Evolutionary conservation across 2,113 vertebrate species (phyloP).

Genomic region (Cairina moschata): DNA sequence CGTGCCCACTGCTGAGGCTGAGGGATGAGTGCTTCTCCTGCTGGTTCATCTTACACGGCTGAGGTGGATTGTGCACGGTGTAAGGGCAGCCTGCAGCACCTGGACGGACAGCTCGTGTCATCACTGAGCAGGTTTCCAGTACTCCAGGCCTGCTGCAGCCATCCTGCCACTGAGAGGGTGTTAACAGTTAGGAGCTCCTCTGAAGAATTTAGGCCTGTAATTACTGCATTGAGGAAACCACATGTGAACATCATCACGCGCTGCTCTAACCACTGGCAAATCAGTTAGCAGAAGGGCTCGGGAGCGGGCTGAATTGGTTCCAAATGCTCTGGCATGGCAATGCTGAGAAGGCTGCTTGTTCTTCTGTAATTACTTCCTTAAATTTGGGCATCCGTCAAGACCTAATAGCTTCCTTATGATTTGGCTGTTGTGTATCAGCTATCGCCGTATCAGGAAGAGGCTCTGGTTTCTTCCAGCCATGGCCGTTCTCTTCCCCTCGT

Average conservation of each 20-base stretch:
- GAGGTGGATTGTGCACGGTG: neutral
- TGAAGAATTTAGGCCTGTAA: slow-evolving; percentile 18
- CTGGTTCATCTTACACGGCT: neutral
- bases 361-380: slow-evolving; percentile 68
- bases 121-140: neutral
- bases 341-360: slow-evolving; percentile 59
- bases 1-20: neutral
- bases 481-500: neutral
- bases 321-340: slow-evolving; percentile 54
- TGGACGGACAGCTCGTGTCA: neutral
- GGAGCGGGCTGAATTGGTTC: slow-evolving; percentile 56
- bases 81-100: neutral
- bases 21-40: fast-evolving
- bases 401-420: slow-evolving; percentile 61
- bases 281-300: neutral
- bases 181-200: slow-evolving; percentile 31
- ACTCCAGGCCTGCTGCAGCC: neutral
- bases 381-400: slow-evolving; percentile 53
- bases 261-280: slow-evolving; percentile 36
- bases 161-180: neutral
- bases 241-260: slow-evolving; percentile 28
- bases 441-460: neutral
- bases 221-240: neutral
- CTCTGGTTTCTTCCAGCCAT: neutral
- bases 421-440: neutral